Evolutionary conservation across 2,113 vertebrate genomes (phyloP).

Genomic region (Scopus umbretta): DNA sequence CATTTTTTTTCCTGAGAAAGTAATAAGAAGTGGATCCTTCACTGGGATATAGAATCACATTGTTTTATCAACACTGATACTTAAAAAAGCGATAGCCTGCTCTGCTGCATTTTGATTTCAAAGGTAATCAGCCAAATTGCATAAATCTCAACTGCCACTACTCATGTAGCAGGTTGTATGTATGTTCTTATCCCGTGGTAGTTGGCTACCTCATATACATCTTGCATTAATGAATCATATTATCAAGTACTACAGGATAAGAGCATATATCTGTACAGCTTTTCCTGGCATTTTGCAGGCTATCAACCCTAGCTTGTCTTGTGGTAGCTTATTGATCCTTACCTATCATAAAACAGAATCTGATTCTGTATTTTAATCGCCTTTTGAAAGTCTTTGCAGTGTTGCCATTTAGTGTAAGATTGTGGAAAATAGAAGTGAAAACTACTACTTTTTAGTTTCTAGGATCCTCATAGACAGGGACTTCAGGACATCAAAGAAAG

Average conservation of each 20-base stretch:
- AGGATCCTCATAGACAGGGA: background rate
- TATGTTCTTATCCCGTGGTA: background rate
- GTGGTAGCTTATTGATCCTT: background rate
- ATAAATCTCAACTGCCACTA: background rate
- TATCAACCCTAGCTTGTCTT: background rate
- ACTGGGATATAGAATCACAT: background rate
- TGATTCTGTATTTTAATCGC: background rate
- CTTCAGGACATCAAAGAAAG: background rate
- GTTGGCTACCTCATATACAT: background rate
- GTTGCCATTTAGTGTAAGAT: background rate
- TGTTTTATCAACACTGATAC: background rate
- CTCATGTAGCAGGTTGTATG: background rate
- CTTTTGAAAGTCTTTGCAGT: background rate
- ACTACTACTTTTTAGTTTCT: background rate
- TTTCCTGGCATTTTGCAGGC: background rate
- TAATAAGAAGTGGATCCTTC: background rate
- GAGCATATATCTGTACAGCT: background rate
- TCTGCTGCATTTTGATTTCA: background rate
- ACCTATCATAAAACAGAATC: background rate
- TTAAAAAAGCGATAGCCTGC: background rate
- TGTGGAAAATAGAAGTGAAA: background rate
- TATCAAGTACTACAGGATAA: background rate
- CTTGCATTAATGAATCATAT: background rate
- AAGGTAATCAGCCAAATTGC: background rate
- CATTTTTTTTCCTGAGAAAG: background rate